Evolutionary conservation across 2,888 invertebrate genomes (phyloP).

Genomic region (Sceliomorpha sp.): DNA sequence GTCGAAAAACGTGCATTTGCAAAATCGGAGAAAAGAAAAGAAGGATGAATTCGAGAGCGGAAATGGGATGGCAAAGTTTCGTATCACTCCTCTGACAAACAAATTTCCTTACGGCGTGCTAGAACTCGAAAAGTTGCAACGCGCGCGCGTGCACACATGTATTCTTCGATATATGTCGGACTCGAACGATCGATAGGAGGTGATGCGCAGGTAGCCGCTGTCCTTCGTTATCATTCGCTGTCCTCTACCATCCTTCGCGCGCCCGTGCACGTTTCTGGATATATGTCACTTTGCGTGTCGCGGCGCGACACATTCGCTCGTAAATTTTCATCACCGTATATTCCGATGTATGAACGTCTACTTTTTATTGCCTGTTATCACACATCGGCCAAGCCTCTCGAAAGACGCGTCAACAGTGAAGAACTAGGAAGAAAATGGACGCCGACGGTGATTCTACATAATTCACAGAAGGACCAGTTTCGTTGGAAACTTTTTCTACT

Average conservation of each 20-base stretch:
- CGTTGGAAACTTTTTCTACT: too few relatives aligned
- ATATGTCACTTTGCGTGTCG: constrained; percentile 36
- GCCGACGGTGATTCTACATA: too few relatives aligned
- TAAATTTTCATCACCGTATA: constrained; percentile 42
- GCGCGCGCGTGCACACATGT: background rate
- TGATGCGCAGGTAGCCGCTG: constrained; percentile 46
- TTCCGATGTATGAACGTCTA: constrained; percentile 14
- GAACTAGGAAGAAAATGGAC: background rate
- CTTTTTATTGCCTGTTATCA: constrained; percentile 33
- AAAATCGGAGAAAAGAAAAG: too few relatives aligned
- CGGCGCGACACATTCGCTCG: constrained; percentile 17
- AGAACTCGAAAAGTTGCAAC: constrained; percentile 18
- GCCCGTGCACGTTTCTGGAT: constrained; percentile 22
- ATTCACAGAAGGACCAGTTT: too few relatives aligned
- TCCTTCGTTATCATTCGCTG: constrained; percentile 25
- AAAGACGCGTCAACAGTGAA: background rate
- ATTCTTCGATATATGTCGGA: constrained; percentile 3
- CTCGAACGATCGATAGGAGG: constrained; percentile 36
- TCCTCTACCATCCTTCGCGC: too few relatives aligned
- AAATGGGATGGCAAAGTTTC: constrained; percentile 37
- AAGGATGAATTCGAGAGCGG: background rate
- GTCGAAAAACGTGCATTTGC: too few relatives aligned
- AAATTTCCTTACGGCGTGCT: constrained; percentile 28
- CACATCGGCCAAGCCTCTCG: background rate
- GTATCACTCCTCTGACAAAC: constrained; percentile 31